These are phyloP conservation scores for Myopa tessellatipennis DNA, from an alignment of 2,888 invertebrate species.

Conservation along the genomic window DNA sequence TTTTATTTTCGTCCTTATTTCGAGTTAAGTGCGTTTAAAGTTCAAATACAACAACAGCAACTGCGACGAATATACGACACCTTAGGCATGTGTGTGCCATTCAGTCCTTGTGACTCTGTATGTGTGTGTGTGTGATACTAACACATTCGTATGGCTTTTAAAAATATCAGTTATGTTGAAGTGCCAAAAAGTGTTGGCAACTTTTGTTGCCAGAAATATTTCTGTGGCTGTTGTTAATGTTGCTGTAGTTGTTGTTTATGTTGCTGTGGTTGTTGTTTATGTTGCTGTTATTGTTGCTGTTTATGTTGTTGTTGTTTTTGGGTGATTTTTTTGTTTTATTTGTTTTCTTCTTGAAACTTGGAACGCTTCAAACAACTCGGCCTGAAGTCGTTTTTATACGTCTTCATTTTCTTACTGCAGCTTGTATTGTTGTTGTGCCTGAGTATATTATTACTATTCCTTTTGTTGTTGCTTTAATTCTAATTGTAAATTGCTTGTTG, in stretches of 20 bases:
- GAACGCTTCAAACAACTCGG: background rate
- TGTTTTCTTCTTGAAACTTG: background rate
- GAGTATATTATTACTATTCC: background rate
- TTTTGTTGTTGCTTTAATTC: background rate
- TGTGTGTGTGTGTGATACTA: constrained; percentile 13
- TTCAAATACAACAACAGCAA: constrained; percentile 28
- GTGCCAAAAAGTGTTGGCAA: constrained; percentile 41
- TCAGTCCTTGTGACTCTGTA: no score
- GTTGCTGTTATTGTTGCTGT: background rate
- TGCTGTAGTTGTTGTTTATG: background rate
- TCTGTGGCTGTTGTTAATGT: constrained; percentile 10
- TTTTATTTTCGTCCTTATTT: constrained; percentile 24
- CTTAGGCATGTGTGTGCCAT: background rate
- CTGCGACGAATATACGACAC: constrained; percentile 1
- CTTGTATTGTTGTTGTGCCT: background rate
- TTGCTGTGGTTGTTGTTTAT: background rate
- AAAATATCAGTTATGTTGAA: constrained; percentile 51
- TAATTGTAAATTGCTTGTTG: background rate
- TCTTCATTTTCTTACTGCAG: no score
- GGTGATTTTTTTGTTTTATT: constrained; percentile 34
- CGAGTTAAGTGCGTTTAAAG: constrained; percentile 37
- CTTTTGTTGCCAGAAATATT: background rate
- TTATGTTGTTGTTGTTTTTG: constrained; percentile 12
- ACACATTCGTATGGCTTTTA: constrained; percentile 36
- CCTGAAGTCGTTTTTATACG: background rate